Base-by-base conservation (phyloP, 2,888 invertebrate species). In the Nezara viridula region DNA sequence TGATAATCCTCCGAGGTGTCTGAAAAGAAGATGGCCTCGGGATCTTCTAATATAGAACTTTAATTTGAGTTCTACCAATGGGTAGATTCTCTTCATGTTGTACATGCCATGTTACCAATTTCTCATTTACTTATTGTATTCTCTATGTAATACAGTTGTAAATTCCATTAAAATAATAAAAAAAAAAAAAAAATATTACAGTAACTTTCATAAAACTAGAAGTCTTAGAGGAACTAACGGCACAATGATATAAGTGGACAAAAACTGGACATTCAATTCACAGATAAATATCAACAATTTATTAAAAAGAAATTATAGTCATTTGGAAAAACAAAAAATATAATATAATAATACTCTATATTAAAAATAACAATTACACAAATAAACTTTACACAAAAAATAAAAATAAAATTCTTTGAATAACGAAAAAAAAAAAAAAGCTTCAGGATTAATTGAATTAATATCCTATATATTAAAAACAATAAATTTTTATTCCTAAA, bases 341-440 rank as follows among this genome's bases (percentile, higher is more conserved):
- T n/a, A n/a, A n/a, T n/a, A n/a, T n/a, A n/a, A n/a, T n/a, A 66
- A 66, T 9, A 66, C 19, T 32, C 32, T 66, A 66, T 32, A 66
- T 19, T 66, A 66, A 32, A 60, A 66, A 32, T 10, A 66, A 66
- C 32, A 66, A 21, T 66, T 66, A 66, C 12, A 60, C 32, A n/a
- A n/a, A n/a, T 66, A 66, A 66, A 66, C 66, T 66, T 32, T 66
- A 66, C 19, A 66, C 27, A 60, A 60, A 27, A 27, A 60, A 27
- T n/a, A 55, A 55, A 9, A 55, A 60, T 27, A 27, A 60, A 27
- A 60, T 14, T 55, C 55, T 60, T 60, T 2, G 60, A 27, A 60
- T 60, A 60, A 60, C 60, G n/a, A n/a, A n/a, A n/a, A n/a, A n/a
- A n/a, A n/a, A 60, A 60, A 60, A 60, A 55, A 60, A 60, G 55